These are phyloP conservation scores for Bilobella aurantiaca DNA, from an alignment of 1,140 invertebrate genomes.

Conservation along the genomic window DNA sequence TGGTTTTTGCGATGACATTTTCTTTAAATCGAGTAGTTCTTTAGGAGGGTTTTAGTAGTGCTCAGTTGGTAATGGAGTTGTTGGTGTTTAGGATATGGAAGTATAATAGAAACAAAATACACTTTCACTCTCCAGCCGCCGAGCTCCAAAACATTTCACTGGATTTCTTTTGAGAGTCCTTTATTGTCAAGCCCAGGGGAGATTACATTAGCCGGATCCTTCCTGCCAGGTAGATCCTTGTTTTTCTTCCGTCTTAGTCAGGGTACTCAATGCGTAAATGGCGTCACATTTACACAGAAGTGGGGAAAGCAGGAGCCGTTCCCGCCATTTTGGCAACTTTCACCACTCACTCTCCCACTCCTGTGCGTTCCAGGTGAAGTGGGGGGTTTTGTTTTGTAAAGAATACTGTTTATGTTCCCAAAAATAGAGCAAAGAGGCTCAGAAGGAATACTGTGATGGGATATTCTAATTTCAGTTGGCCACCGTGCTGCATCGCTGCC, in stretches of 20 bases:
- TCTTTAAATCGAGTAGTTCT: too few species aligned
- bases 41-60: too few species aligned
- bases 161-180: not conserved
- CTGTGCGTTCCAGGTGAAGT: too few species aligned
- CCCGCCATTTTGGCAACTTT: too few species aligned
- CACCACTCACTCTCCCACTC: not conserved
- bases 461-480: conserved; percentile 33
- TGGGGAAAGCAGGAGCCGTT: too few species aligned
- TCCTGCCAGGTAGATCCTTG: too few species aligned
- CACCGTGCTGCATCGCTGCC: conserved; percentile 34
- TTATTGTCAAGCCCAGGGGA: conserved; percentile 22
- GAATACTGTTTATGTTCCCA: conserved; percentile 29
- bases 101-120: conserved; percentile 7
- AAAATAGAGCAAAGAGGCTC: conserved; percentile 32
- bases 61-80: not conserved
- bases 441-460: conserved; percentile 31
- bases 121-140: conserved; percentile 5
- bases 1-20: too few species aligned
- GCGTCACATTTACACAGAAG: too few species aligned
- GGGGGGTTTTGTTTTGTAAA: too few species aligned
- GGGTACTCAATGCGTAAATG: too few species aligned
- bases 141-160: not conserved
- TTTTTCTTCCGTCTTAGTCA: conserved; percentile 3
- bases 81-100: conserved; percentile 3
- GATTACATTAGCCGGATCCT: conserved; percentile 8